Evolutionary conservation across 2,888 invertebrate genomes (phyloP).

Genomic region (Sinohyriopsis cumingii): DNA sequence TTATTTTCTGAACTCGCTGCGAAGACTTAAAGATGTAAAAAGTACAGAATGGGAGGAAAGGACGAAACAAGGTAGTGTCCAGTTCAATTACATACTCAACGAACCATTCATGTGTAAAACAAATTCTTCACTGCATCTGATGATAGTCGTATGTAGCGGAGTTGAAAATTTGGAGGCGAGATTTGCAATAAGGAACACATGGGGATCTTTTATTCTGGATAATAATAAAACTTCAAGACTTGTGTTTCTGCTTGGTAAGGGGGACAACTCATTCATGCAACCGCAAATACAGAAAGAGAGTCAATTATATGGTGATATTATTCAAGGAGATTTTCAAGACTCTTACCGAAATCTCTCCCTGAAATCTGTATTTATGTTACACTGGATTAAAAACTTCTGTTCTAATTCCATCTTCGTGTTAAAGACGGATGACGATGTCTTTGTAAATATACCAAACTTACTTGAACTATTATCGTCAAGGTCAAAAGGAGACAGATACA

Average conservation of each 20-base stretch:
- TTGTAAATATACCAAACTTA: conserved; percentile 29
- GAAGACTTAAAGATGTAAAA: no score
- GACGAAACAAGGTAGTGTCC: no score
- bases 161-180: conserved; percentile 52
- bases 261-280: conserved; percentile 18
- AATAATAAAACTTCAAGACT: conserved; percentile 38
- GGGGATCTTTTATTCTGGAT: conserved; percentile 55
- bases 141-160: conserved; percentile 58
- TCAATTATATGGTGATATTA: conserved; percentile 59
- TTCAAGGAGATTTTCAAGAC: conserved; percentile 69
- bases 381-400: conserved; percentile 71
- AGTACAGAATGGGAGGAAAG: no score
- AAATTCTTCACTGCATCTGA: conserved; percentile 13
- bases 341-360: conserved; percentile 72
- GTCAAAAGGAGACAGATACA: conserved; percentile 9
- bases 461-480: no score
- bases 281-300: conserved; percentile 50
- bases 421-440: conserved; percentile 73
- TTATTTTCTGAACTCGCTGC: no score
- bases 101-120: conserved; percentile 21
- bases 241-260: conserved; percentile 61
- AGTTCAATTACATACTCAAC: conserved; percentile 27
- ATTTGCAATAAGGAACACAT: conserved; percentile 61
- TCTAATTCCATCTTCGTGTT: conserved; percentile 66
- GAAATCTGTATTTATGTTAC: conserved; percentile 72